Base-by-base conservation (phyloP, 2,888 invertebrate species). In the Unio pictorum region DNA sequence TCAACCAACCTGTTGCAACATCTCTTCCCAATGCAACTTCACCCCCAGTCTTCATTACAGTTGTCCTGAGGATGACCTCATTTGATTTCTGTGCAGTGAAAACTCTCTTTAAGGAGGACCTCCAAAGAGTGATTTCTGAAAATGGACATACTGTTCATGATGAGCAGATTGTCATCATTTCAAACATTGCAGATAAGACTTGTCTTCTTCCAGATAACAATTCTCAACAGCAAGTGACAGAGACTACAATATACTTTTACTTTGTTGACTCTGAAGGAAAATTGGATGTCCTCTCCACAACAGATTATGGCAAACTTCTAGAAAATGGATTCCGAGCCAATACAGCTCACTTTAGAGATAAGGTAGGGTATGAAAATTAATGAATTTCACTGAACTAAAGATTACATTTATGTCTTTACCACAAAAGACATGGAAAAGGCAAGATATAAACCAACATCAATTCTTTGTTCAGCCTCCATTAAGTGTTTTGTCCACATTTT, bases 51-150 rank as follows among this genome's bases (percentile, higher is more conserved):
- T 84, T 82, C 64, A 79, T 85, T 23, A 74, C 75, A 55, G 74
- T 86, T 15, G 71, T 73, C 45, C 71, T 85, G 65, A 69, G 75
- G n/a, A 86, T 86, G 86, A 75, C 78, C 23, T 81, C 84, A 81
- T 28, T 23, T 4, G 80, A 82, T 54, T 86, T 85, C 68, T 84
- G 84, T 65, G 28, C 63, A 1, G 54, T 63, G n/a, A 76, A 72
- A 55, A 55, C 65, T 0, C 57, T 58, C 15, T 81, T 81, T 63
- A 71, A 75, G 45, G 58, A 67, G 17, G 72, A 74, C 23, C 67
- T 81, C 6, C 59, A 69, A 20, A 55, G 74, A 17, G 72, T 79
- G 6, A 72, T 68, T 28, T 34, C 55, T 73, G 5, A 34, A 28
- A n/a, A 55, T 60, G 30, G 68, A 74, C 55, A 74, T 73, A 68